Evolutionary conservation across 2,113 vertebrate species (phyloP).

Genomic region (Lagopus muta): DNA sequence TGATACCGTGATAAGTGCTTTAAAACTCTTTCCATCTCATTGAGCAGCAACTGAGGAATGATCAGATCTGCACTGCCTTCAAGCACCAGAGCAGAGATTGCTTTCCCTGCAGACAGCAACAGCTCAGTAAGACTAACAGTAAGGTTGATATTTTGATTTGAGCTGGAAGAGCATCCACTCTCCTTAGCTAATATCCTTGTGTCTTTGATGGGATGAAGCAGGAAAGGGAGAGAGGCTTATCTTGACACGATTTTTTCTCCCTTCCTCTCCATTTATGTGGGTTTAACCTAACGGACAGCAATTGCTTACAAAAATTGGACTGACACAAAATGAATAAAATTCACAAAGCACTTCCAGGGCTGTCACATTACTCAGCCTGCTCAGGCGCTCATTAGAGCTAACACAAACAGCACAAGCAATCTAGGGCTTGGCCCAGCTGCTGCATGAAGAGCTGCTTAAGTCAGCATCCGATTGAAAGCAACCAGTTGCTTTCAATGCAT

Average conservation of each 20-base stretch:
- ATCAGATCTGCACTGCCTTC: not conserved
- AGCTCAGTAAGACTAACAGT: not conserved
- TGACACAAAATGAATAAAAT: not conserved
- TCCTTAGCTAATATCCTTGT: not conserved
- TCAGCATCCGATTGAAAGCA: not conserved
- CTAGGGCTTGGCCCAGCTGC: not conserved
- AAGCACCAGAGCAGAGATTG: not conserved
- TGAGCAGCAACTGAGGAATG: not conserved
- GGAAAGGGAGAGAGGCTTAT: not conserved
- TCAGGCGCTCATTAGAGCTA: not conserved
- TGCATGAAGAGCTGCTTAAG: not conserved
- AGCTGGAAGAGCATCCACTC: not conserved
- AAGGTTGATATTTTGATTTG: not conserved
- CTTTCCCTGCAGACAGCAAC: not conserved
- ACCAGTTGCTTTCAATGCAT: not conserved
- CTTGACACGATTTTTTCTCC: not conserved
- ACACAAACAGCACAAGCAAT: not conserved
- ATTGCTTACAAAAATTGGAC: not conserved
- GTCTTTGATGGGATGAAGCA: slow-evolving; percentile 34
- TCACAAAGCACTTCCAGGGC: not conserved
- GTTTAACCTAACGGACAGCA: not conserved
- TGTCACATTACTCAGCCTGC: not conserved
- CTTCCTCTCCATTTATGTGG: not conserved
- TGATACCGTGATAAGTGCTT: not conserved
- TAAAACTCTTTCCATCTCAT: not conserved